A percentile compares a stretch with the other conserved stretches of the same genome.
phyloP scores from a whole-genome alignment of 2,113 vertebrate genomes.

The Riparia riparia region DNA sequence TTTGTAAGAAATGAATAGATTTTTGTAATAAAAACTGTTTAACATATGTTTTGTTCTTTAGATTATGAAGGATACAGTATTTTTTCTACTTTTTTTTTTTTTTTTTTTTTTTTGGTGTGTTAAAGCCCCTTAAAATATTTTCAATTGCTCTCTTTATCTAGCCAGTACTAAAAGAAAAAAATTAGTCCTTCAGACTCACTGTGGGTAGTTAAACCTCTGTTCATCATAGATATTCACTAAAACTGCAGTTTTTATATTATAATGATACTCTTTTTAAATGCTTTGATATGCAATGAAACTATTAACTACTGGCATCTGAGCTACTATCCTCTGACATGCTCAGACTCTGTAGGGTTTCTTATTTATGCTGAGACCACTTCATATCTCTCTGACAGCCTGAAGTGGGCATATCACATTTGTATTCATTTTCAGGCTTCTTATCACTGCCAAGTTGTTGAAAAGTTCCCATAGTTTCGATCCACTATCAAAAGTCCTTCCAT shows the following conservation, averaged over 20 bases:
- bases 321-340: not conserved
- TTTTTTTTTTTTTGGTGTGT: not conserved
- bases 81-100: not conserved
- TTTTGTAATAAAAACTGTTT: not conserved
- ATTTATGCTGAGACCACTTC: constrained; percentile 10
- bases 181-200: not conserved
- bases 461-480: not conserved
- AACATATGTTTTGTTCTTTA: not conserved
- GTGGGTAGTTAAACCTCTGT: not conserved
- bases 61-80: not conserved
- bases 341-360: not conserved
- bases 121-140: not conserved
- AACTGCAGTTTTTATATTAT: not conserved
- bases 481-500: not conserved
- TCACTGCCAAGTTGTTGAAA: not conserved
- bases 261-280: not conserved
- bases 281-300: not conserved
- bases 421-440: not conserved
- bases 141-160: not conserved
- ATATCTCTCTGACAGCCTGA: not conserved
- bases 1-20: not conserved
- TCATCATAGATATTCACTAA: not conserved
- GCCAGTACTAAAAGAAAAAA: not conserved
- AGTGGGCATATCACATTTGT: not conserved
- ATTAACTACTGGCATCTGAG: not conserved